These are phyloP conservation scores for Callyntrura guangdongensis DNA, from an alignment of 2,888 invertebrate genomes.

Conservation along the genomic window DNA sequence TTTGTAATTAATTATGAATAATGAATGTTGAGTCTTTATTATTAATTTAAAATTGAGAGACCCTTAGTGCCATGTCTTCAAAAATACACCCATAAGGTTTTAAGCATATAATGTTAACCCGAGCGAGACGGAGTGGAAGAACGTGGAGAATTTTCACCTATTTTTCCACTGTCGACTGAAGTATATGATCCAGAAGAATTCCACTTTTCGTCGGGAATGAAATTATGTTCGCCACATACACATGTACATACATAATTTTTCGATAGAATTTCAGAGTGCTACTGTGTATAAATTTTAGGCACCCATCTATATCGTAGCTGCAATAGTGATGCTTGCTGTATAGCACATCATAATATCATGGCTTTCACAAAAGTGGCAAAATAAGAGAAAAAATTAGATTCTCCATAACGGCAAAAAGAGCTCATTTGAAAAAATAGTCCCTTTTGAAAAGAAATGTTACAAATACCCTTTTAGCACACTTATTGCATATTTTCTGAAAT, in stretches of 20 bases:
- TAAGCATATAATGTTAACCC: neutral
- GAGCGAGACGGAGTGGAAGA: neutral
- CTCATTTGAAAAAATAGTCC: neutral
- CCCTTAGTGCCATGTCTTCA: slow-evolving; percentile 23
- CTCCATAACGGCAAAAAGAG: neutral
- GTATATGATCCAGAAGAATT: slow-evolving; percentile 73
- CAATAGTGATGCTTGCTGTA: neutral
- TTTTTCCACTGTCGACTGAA: slow-evolving; percentile 1
- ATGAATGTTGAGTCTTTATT: slow-evolving; percentile 68
- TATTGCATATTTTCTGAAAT: slow-evolving; percentile 68
- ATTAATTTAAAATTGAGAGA: slow-evolving; percentile 73
- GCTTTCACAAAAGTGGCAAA: neutral
- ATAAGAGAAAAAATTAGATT: slow-evolving; percentile 18
- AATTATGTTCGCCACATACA: slow-evolving; percentile 36
- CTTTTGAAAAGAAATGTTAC: slow-evolving; percentile 8
- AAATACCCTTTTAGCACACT: slow-evolving; percentile 19
- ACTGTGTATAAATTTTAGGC: neutral
- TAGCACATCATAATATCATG: neutral
- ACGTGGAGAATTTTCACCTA: slow-evolving; percentile 46
- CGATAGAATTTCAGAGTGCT: neutral
- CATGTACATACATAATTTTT: neutral
- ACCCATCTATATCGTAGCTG: neutral
- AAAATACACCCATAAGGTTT: slow-evolving; percentile 15
- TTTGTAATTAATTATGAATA: slow-evolving; percentile 75
- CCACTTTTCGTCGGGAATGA: slow-evolving; percentile 52